These are phyloP conservation scores for Melinaea menophilus DNA, from an alignment of 2,888 invertebrate genomes.

Conservation along the genomic window DNA sequence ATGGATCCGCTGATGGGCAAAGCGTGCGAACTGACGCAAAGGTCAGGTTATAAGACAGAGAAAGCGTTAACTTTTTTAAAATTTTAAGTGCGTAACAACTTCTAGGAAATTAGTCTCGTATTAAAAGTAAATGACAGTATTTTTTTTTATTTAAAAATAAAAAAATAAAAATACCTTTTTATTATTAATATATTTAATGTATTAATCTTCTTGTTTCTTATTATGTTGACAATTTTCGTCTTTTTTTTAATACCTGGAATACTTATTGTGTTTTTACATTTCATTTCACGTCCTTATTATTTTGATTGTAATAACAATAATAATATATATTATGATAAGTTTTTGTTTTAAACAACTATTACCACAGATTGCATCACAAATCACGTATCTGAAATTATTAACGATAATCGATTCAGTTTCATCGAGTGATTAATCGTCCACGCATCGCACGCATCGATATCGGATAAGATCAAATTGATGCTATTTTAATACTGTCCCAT, in stretches of 20 bases:
- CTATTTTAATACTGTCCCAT: constrained; percentile 52
- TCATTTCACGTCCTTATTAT: not conserved
- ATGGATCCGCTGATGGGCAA: constrained; percentile 4
- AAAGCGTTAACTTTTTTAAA: too few species aligned
- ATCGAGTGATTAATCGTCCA: constrained; percentile 37
- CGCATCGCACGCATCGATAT: constrained; percentile 30
- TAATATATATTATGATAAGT: not conserved
- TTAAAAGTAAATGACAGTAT: too few species aligned
- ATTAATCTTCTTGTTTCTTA: too few species aligned
- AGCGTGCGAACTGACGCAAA: constrained; percentile 2
- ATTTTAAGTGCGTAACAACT: too few species aligned
- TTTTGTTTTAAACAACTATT: not conserved
- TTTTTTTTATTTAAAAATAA: too few species aligned
- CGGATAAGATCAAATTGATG: constrained; percentile 44
- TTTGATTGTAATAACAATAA: not conserved
- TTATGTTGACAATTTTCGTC: too few species aligned
- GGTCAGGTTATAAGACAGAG: too few species aligned
- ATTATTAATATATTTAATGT: too few species aligned
- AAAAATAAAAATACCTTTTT: too few species aligned
- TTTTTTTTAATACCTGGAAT: too few species aligned
- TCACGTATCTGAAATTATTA: constrained; percentile 15
- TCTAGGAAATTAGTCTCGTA: too few species aligned
- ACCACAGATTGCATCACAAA: constrained; percentile 14
- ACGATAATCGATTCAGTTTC: constrained; percentile 32
- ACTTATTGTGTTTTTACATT: too few species aligned